These are phyloP conservation scores for Chaetops frenatus DNA, from an alignment of 2,113 vertebrate species.

Conservation along the genomic window DNA sequence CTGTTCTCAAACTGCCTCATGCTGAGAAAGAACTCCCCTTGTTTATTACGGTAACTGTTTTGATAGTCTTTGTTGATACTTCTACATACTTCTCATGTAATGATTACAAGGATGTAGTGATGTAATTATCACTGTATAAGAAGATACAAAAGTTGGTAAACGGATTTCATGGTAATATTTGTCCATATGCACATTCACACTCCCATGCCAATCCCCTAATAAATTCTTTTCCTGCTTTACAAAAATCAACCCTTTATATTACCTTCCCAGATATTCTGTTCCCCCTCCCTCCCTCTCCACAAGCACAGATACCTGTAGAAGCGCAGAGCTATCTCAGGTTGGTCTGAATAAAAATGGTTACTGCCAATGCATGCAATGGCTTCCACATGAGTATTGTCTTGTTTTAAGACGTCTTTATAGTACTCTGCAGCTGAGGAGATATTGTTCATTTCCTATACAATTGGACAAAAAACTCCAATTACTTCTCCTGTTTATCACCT, in stretches of 20 bases:
- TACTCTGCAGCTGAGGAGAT: conserved; percentile 85
- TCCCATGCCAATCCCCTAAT: background rate
- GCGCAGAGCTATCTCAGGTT: conserved; percentile 91
- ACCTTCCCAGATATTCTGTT: background rate
- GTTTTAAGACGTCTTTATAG: conserved; percentile 94
- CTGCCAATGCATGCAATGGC: conserved; percentile 96
- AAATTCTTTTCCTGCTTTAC: background rate
- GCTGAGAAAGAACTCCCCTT: background rate
- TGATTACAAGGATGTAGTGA: background rate
- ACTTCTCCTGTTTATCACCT: background rate
- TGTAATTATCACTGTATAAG: background rate
- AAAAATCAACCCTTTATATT: background rate
- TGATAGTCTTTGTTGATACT: background rate
- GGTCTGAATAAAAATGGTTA: conserved; percentile 96
- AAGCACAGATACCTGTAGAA: conserved; percentile 85
- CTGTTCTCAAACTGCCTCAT: background rate
- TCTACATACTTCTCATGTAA: background rate
- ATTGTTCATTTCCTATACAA: conserved; percentile 89
- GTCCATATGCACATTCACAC: background rate
- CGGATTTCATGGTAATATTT: background rate
- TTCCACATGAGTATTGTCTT: conserved; percentile 94
- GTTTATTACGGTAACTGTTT: background rate
- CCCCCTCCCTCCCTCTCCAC: background rate
- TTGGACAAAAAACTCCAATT: background rate
- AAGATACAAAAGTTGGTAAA: background rate